These are phyloP conservation scores for Acanthurus leucopareius DNA, from an alignment of 2,797 vertebrate genomes.

Conservation along the genomic window DNA sequence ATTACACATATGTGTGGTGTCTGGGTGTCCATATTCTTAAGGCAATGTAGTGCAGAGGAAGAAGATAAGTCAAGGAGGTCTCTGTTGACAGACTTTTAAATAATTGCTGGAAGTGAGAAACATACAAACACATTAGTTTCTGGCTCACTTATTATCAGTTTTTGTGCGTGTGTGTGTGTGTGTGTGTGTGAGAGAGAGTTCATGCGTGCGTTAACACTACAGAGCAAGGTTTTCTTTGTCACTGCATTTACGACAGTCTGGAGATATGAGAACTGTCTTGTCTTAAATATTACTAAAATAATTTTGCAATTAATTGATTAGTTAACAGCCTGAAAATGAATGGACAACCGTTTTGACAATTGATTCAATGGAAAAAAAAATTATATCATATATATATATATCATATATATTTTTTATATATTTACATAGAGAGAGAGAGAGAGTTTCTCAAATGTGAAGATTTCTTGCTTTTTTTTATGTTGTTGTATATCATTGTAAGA, in stretches of 20 bases:
- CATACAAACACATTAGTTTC: conserved; percentile 65
- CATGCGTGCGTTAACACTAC: conserved; percentile 31
- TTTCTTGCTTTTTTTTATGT: background rate
- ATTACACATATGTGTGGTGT: background rate
- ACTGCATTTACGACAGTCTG: background rate
- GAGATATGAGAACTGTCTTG: background rate
- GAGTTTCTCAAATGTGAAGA: too few species aligned
- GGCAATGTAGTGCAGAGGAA: background rate
- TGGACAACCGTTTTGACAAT: background rate
- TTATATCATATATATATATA: too few species aligned
- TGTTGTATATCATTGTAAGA: background rate
- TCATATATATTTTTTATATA: too few species aligned
- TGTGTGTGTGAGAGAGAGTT: conserved; percentile 14
- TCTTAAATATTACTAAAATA: background rate
- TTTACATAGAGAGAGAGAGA: too few species aligned
- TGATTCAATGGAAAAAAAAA: background rate
- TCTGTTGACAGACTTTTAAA: conserved; percentile 59
- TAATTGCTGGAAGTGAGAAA: conserved; percentile 58
- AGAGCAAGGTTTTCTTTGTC: conserved; percentile 10
- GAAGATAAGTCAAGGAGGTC: conserved; percentile 2
- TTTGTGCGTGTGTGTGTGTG: conserved; percentile 25
- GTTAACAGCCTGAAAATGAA: background rate
- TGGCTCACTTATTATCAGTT: conserved; percentile 55
- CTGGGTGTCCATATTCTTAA: background rate
- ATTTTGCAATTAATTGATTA: background rate